Evolutionary conservation across 2,888 invertebrate genomes (phyloP).

Genomic region (Agriopis marginaria): DNA sequence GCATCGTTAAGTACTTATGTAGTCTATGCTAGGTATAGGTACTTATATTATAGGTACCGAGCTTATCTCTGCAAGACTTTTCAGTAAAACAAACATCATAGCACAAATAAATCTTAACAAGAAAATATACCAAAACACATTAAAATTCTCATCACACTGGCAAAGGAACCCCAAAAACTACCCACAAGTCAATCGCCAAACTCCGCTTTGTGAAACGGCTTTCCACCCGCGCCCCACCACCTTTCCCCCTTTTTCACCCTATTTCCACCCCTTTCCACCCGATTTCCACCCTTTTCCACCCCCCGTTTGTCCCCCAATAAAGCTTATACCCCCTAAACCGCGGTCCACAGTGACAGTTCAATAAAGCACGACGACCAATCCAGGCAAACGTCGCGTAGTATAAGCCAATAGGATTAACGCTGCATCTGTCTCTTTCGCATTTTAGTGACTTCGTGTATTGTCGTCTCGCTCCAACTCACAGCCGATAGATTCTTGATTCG

Average conservation of each 20-base stretch:
- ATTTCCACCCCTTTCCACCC: constrained; percentile 59
- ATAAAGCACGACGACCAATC: constrained; percentile 85
- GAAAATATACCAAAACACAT: constrained; percentile 34
- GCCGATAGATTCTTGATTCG: constrained; percentile 82
- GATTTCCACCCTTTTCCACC: constrained; percentile 63
- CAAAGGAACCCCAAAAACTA: constrained; percentile 82
- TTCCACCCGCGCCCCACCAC: constrained; percentile 60
- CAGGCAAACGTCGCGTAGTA: constrained; percentile 84
- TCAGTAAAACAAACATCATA: neutral
- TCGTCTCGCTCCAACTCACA: constrained; percentile 68
- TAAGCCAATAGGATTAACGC: constrained; percentile 87
- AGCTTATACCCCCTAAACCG: constrained; percentile 79
- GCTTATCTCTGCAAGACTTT: neutral
- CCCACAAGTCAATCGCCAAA: constrained; percentile 86
- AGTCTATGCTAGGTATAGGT: too few relatives aligned
- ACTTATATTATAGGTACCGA: too few relatives aligned
- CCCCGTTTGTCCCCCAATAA: constrained; percentile 76
- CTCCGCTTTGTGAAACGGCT: constrained; percentile 77
- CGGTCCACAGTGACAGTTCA: constrained; percentile 85
- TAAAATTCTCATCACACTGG: constrained; percentile 45
- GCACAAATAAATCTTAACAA: neutral
- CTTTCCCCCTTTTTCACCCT: constrained; percentile 59
- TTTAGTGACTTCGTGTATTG: constrained; percentile 41
- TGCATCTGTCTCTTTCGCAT: constrained; percentile 64
- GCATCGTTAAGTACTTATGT: too few relatives aligned